Percentiles rank a stretch among this genome's conserved stretches.
phyloP scores from a whole-genome alignment of 2,113 vertebrate species.

The Leucosticte australis region DNA sequence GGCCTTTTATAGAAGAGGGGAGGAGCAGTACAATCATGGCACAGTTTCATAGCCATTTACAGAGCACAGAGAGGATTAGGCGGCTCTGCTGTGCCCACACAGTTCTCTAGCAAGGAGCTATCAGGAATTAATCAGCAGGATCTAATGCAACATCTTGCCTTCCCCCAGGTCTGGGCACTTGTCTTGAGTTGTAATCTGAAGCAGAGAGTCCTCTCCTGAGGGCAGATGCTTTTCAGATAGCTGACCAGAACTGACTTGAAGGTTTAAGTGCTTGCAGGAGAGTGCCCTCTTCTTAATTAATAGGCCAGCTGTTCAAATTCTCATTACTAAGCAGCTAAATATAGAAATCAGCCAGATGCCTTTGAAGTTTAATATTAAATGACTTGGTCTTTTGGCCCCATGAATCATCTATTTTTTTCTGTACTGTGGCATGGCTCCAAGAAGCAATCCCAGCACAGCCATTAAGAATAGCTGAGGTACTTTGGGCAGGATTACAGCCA shows the following conservation, averaged over 20 bases:
- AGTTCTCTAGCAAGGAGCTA: not conserved
- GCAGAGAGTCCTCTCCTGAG: not conserved
- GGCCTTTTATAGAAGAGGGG: not conserved
- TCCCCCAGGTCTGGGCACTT: not conserved
- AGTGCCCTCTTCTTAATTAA: not conserved
- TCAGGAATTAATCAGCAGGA: not conserved
- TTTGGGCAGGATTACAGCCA: not conserved
- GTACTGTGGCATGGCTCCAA: not conserved
- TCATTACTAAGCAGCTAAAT: conserved; percentile 14
- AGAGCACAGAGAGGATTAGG: not conserved
- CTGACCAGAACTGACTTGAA: not conserved
- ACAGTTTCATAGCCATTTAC: not conserved
- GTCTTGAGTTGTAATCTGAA: not conserved
- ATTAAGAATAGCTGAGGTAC: not conserved
- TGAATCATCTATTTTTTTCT: not conserved
- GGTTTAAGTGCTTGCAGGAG: not conserved
- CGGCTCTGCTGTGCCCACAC: not conserved
- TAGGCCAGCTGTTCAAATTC: not conserved
- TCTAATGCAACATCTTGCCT: not conserved
- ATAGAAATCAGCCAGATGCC: not conserved
- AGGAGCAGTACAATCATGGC: not conserved
- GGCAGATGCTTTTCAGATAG: not conserved
- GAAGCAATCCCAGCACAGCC: not conserved
- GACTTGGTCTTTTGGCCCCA: not conserved
- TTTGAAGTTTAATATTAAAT: conserved; percentile 41